Percentiles rank a stretch among this genome's conserved stretches.
These are phyloP conservation scores for Ericerus pela DNA, from an alignment of 1,140 invertebrate genomes.

Conservation along the genomic window DNA sequence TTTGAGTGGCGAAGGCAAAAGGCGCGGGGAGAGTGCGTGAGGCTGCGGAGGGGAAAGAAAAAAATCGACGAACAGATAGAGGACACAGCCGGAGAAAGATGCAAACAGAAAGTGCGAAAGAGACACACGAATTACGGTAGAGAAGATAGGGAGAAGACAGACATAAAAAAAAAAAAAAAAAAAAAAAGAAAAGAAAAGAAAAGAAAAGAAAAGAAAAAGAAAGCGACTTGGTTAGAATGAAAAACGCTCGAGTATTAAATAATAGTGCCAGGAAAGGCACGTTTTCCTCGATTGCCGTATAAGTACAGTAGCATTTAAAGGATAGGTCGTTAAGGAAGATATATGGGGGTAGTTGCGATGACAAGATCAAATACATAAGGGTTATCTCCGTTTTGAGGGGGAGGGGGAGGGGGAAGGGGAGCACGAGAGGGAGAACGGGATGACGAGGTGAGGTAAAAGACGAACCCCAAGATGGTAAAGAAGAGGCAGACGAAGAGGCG, in stretches of 20 bases:
- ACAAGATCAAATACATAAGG: slow-evolving; percentile 12
- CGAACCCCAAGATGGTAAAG: too few species aligned
- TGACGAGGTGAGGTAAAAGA: too few species aligned
- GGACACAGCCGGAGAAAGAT: background rate
- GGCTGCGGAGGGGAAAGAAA: too few species aligned
- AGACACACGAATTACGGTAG: too few species aligned
- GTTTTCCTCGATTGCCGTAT: background rate
- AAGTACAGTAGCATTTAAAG: background rate
- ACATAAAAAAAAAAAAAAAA: too few species aligned
- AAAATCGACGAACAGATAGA: background rate
- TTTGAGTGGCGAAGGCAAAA: background rate
- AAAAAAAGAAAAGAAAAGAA: background rate
- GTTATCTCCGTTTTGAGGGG: background rate
- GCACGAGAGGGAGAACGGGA: too few species aligned
- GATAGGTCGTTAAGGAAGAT: slow-evolving; percentile 12
- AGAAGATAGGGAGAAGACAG: too few species aligned
- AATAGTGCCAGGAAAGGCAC: background rate
- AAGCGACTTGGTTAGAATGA: background rate
- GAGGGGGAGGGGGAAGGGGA: background rate
- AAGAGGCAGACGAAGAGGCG: too few species aligned
- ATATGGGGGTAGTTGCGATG: slow-evolving; percentile 10
- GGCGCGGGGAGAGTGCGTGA: too few species aligned
- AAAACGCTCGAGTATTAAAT: slow-evolving; percentile 12
- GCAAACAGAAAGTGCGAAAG: background rate
- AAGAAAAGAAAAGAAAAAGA: background rate